phyloP scores from a whole-genome alignment of 64 coral and sea anemone species.

The Anthopleura sola region DNA sequence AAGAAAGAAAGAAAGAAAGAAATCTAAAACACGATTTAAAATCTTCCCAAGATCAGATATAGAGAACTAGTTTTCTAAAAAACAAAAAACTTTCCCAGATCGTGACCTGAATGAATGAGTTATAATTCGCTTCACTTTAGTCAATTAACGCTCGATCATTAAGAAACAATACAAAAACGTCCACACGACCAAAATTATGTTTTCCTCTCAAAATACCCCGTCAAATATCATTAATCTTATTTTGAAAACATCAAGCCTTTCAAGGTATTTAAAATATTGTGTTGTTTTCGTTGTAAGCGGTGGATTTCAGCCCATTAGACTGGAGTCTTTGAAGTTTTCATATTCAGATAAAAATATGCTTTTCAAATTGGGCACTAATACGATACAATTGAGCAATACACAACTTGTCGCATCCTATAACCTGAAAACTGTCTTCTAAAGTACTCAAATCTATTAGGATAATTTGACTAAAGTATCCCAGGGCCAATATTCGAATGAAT shows the following conservation, averaged over 20 bases:
- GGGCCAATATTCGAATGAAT: neutral
- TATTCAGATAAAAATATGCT: neutral
- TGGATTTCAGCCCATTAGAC: neutral
- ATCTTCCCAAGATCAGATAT: neutral
- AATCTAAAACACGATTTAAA: neutral
- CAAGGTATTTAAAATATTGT: neutral
- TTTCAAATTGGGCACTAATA: neutral
- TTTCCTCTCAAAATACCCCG: neutral
- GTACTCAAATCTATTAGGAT: neutral
- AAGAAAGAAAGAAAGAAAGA: too few relatives aligned
- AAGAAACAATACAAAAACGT: neutral
- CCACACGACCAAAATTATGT: neutral
- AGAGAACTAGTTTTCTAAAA: neutral
- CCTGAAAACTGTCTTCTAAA: neutral
- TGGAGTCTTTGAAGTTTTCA: neutral
- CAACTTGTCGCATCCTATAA: neutral
- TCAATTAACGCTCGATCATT: neutral
- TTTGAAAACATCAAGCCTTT: slow-evolving; percentile 1
- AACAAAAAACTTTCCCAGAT: neutral
- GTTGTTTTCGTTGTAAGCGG: neutral
- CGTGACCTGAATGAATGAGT: neutral
- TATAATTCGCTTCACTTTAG: neutral
- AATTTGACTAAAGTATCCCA: neutral
- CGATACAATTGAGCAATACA: slow-evolving; percentile 10
- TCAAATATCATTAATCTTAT: slow-evolving; percentile 7